Evolutionary conservation across 2,797 vertebrate species (phyloP), one percentile per base, ranked within the genome.

Genomic region (Myotis planiceps): DNA sequence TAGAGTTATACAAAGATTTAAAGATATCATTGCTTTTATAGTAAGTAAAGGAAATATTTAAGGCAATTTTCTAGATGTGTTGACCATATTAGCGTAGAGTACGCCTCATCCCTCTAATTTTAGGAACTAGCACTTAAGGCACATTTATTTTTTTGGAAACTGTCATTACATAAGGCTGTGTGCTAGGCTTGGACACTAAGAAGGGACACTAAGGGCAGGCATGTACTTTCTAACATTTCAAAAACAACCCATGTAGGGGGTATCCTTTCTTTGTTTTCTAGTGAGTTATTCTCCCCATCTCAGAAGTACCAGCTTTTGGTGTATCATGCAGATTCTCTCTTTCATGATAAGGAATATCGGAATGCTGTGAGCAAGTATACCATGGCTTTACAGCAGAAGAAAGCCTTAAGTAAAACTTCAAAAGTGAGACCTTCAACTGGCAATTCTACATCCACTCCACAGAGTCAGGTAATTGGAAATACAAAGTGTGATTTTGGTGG

Each of bases 281-380:
- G 99, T 87, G 99, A 99, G 82, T 98, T 99, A 84, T 99, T 99
- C 97, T 99, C 99, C 0, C 99, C 99, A 0, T 99, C 99, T 58
- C 99, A 99, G 98, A 99, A 99, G 98, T 99, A 99, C 98, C 99
- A 99, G 98, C 98, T 99, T 93, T 97, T 99, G 95, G 99, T 99
- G 3, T 99, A 99, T 96, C 99, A 99, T 0, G 99, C 99, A 2
- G 99, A 99, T 96, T 99, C 99, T 93, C 99, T 99, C 51, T 99
- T 99, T 96, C 99, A 99, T 3, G 99, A 99, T 94, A 99, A 99
- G 96, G 99, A 99, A 9, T 99, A 99, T 92, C 99, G 99, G 29
- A 99, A 99, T 82, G 99, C 99, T 84, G 99, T 99, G 74, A 99
- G 99, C 97, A 99, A 99, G 96, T 99, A 99, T 95, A 99, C 99